phyloP scores from a whole-genome alignment of 2,888 invertebrate genomes.

The Selenia dentaria region DNA sequence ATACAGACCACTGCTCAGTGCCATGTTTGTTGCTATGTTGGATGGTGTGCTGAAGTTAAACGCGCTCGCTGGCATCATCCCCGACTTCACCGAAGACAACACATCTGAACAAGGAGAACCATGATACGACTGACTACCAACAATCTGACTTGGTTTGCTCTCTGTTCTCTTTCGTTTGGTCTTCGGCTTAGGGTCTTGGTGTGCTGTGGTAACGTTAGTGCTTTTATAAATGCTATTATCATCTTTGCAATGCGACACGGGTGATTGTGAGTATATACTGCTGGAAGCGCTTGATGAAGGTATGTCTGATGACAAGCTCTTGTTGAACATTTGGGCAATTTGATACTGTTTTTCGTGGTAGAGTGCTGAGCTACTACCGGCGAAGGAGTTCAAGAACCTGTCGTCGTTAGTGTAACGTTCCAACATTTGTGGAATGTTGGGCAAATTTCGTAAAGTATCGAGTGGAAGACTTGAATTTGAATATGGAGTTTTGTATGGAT shows the following conservation, averaged over 20 bases:
- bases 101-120: conserved; percentile 84
- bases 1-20: conserved; percentile 82
- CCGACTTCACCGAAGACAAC: conserved; percentile 69
- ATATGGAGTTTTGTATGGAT: conserved; percentile 71
- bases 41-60: conserved; percentile 92
- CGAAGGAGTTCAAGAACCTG: conserved; percentile 78
- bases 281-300: conserved; percentile 58
- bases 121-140: conserved; percentile 77
- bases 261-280: conserved; percentile 67
- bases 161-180: conserved; percentile 68
- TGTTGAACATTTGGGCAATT: conserved; percentile 85
- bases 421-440: conserved; percentile 85
- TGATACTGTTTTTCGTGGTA: conserved; percentile 86
- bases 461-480: conserved; percentile 69
- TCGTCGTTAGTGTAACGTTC: conserved; percentile 85
- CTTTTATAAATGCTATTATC: conserved; percentile 60
- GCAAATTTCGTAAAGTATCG: conserved; percentile 81
- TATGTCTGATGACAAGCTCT: conserved; percentile 68
- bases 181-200: conserved; percentile 61
- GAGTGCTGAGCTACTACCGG: conserved; percentile 66
- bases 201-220: conserved; percentile 44
- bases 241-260: conserved; percentile 63
- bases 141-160: conserved; percentile 53
- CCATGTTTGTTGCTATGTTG: conserved; percentile 84
- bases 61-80: conserved; percentile 92